Evolutionary conservation across 2,113 vertebrate species (phyloP).

Genomic region (Phylloscopus whistleri): DNA sequence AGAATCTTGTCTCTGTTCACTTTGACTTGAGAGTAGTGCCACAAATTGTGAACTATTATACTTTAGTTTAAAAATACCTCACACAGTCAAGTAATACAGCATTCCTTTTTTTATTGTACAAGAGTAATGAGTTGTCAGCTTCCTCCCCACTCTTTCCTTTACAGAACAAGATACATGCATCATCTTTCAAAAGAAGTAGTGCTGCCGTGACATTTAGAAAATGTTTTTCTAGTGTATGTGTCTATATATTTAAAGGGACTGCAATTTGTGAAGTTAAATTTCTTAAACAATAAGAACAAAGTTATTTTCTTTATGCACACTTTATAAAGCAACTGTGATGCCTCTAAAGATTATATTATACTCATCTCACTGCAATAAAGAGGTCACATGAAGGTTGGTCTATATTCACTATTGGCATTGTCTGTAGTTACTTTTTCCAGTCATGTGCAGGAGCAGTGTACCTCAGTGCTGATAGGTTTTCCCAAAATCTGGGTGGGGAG

Average conservation of each 20-base stretch:
- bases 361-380: neutral
- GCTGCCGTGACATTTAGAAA: neutral
- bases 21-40: neutral
- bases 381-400: neutral
- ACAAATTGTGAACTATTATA: neutral
- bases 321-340: neutral
- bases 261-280: neutral
- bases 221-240: neutral
- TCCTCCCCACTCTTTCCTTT: neutral
- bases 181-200: neutral
- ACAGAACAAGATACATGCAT: neutral
- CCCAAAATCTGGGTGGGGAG: neutral
- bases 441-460: neutral
- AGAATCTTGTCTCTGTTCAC: neutral
- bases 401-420: neutral
- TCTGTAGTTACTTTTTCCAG: neutral
- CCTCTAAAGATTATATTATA: neutral
- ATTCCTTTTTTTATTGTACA: neutral
- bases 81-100: neutral
- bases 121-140: constrained; percentile 25
- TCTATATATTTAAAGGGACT: neutral
- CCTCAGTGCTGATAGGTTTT: neutral
- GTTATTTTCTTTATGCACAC: neutral
- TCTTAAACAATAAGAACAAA: neutral
- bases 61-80: neutral